These are phyloP conservation scores for Brachypteracias leptosomus DNA, from an alignment of 2,113 vertebrate species.

Conservation along the genomic window DNA sequence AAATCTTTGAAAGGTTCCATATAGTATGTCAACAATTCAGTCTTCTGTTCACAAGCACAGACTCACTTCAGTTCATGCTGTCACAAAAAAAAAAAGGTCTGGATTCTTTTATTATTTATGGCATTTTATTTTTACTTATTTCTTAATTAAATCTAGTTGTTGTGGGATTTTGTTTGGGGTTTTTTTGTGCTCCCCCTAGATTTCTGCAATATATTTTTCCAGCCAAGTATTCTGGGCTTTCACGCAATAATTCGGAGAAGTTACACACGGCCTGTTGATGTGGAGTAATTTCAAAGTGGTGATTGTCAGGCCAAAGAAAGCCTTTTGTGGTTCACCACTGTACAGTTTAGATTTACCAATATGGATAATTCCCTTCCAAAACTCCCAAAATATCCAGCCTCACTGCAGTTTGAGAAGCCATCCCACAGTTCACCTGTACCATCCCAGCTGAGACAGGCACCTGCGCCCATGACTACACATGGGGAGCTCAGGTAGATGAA, in stretches of 20 bases:
- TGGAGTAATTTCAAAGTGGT: background rate
- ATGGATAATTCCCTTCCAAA: background rate
- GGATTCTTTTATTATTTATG: background rate
- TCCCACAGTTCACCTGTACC: background rate
- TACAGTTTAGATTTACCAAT: background rate
- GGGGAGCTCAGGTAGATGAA: background rate
- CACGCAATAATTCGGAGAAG: background rate
- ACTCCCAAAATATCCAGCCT: background rate
- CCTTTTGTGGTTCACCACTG: background rate
- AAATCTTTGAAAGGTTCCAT: background rate
- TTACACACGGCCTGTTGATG: accelerated
- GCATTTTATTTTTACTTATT: background rate
- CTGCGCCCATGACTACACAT: accelerated
- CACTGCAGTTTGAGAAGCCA: background rate
- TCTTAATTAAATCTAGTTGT: background rate
- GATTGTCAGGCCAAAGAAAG: background rate
- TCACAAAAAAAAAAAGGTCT: background rate
- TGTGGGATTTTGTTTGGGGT: accelerated
- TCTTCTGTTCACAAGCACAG: background rate
- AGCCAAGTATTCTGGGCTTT: background rate
- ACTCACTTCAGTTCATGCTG: background rate
- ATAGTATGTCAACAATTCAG: background rate
- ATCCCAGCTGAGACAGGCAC: accelerated
- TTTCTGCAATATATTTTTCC: background rate
- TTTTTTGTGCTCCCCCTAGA: background rate